phyloP scores from a whole-genome alignment of 2,113 vertebrate species.

The Oryzias celebensis region DNA sequence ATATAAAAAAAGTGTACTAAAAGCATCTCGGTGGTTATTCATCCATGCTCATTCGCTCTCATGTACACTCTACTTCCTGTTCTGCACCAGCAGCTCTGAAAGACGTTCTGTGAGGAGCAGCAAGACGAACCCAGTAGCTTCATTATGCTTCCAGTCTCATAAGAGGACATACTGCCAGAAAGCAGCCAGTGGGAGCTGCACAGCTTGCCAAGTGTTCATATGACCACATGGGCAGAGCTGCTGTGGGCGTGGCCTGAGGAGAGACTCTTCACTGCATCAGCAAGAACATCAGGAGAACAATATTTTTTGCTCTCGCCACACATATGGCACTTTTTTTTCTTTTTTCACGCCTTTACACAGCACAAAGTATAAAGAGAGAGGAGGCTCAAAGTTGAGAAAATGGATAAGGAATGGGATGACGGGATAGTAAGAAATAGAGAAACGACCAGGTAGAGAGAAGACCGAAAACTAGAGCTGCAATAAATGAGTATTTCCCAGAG shows the following conservation, averaged over 20 bases:
- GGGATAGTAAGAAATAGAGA: slow-evolving; percentile 7
- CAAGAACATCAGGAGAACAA: slow-evolving; percentile 58
- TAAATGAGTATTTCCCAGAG: slow-evolving; percentile 57
- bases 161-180: slow-evolving; percentile 45
- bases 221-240: slow-evolving; percentile 43
- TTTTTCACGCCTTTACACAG: slow-evolving; percentile 27
- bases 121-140: slow-evolving; percentile 54
- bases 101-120: slow-evolving; percentile 36
- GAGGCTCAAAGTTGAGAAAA: background rate
- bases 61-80: slow-evolving; percentile 1
- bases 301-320: slow-evolving; percentile 35
- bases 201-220: slow-evolving; percentile 46
- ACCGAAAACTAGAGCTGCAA: slow-evolving; percentile 36
- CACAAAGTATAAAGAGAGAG: slow-evolving; percentile 15
- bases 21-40: too few species aligned
- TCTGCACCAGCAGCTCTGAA: slow-evolving; percentile 29
- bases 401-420: slow-evolving; percentile 11
- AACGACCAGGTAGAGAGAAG: slow-evolving; percentile 23
- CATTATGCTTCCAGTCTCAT: slow-evolving; percentile 55
- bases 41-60: background rate
- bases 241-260: slow-evolving; percentile 42
- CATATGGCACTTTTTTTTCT: slow-evolving; percentile 71
- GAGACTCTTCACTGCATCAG: slow-evolving; percentile 51
- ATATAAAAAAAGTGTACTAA: too few species aligned
- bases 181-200: slow-evolving; percentile 34